A percentile compares a stretch with the other conserved stretches of the same genome.
phyloP scores from a whole-genome alignment of 2,113 vertebrate species.

The Empidonax alnorum region DNA sequence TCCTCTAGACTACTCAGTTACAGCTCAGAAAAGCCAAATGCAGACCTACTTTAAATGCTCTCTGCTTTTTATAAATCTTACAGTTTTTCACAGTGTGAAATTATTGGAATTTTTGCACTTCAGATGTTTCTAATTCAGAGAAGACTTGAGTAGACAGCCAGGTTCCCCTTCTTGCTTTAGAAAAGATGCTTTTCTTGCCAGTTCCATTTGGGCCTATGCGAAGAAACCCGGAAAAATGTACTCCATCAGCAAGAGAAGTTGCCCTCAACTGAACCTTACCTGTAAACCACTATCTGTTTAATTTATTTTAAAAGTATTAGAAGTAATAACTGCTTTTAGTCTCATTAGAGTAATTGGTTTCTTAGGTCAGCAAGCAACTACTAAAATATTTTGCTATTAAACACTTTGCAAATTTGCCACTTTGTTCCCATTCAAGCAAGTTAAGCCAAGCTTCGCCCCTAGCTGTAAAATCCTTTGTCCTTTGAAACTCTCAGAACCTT shows the following conservation, averaged over 20 bases:
- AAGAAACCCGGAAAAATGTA: not conserved
- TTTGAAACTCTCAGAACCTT: not conserved
- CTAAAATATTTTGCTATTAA: not conserved
- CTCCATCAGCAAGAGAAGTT: not conserved
- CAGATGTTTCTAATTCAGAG: not conserved
- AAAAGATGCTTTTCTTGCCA: not conserved
- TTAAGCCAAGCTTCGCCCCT: not conserved
- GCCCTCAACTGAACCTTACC: not conserved
- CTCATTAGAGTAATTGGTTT: not conserved
- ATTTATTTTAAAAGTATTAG: not conserved
- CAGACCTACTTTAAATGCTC: not conserved
- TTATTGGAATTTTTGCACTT: not conserved
- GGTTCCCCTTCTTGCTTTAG: not conserved
- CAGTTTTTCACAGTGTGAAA: not conserved
- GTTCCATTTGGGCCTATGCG: not conserved
- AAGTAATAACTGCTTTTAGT: not conserved
- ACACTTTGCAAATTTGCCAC: not conserved
- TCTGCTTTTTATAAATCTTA: not conserved
- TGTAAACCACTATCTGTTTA: rapidly evolving
- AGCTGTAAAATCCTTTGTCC: not conserved
- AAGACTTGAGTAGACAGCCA: not conserved
- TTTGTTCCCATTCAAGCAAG: not conserved
- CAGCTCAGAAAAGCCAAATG: not conserved
- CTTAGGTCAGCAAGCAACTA: not conserved
- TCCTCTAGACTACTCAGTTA: not conserved